Conservation (phyloP, 2,113 vertebrate species). For the Phalacrocorax carbo region DNA sequence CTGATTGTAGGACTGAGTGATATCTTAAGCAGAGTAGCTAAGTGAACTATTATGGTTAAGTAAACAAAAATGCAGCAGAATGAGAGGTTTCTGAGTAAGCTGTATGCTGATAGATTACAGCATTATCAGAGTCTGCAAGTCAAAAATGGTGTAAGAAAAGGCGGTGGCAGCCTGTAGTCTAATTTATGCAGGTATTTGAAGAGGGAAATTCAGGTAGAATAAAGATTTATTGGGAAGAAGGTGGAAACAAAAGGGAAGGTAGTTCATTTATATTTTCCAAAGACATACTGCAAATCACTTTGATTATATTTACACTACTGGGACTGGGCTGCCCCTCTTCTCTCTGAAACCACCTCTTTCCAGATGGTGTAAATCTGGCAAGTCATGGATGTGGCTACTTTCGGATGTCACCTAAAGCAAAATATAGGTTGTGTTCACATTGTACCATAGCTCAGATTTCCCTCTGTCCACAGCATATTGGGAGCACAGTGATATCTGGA, state of each 20-base stretch:
- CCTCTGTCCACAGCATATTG: accelerated
- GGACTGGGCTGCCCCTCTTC: background rate
- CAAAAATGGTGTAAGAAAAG: background rate
- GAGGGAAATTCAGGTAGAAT: background rate
- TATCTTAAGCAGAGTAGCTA: background rate
- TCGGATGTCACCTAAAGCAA: background rate
- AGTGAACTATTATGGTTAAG: background rate
- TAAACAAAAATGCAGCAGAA: background rate
- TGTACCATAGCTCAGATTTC: background rate
- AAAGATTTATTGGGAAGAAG: background rate
- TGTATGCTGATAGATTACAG: background rate
- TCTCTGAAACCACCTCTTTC: background rate
- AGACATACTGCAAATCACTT: background rate
- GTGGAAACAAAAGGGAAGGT: background rate
- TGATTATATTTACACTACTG: background rate
- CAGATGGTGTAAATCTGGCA: background rate
- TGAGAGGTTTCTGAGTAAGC: background rate
- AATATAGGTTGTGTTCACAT: background rate
- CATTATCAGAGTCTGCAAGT: background rate
- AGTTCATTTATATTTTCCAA: background rate
- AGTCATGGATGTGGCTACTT: background rate
- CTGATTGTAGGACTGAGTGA: background rate
- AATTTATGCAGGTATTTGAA: background rate
- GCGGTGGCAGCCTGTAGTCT: background rate
- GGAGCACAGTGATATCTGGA: background rate